These are phyloP conservation scores for Loriculus beryllinus DNA, from an alignment of 2,797 vertebrate genomes.

Conservation along the genomic window DNA sequence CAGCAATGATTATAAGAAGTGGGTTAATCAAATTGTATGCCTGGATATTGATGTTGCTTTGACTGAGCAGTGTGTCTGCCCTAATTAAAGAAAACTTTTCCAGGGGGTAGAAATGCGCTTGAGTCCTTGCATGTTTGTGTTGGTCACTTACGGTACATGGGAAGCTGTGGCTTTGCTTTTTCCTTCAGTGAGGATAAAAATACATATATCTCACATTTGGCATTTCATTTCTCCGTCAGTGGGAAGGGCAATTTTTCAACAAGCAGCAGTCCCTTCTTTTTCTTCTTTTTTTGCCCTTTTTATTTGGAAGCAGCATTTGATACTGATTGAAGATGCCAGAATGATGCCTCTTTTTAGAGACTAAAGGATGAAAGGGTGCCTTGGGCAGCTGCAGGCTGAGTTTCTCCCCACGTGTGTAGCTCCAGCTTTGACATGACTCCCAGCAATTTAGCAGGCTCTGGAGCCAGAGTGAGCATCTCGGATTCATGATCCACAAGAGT, in stretches of 20 bases:
- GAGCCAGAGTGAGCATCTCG: not conserved
- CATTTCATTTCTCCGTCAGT: not conserved
- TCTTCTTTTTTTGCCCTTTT: not conserved
- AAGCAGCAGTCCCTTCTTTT: not conserved
- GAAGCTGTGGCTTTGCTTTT: constrained; percentile 42
- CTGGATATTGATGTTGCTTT: not conserved
- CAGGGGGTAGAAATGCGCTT: constrained; percentile 30
- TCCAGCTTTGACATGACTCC: not conserved
- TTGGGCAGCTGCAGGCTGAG: not conserved
- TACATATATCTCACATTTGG: not conserved
- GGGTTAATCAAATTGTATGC: not conserved
- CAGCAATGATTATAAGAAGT: not conserved
- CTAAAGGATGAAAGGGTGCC: not conserved
- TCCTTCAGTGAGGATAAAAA: constrained; percentile 35
- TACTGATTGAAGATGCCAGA: not conserved
- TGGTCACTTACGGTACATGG: constrained; percentile 35
- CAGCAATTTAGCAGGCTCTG: not conserved
- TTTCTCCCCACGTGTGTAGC: not conserved
- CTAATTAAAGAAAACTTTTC: constrained; percentile 52
- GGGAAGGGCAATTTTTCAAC: not conserved
- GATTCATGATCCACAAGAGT: not conserved
- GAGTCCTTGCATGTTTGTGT: not conserved
- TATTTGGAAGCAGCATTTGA: not conserved
- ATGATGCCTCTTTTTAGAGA: not conserved
- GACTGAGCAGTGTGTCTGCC: constrained; percentile 14